Conservation (phyloP, 2,888 invertebrate genomes). For the Eristalis intricaria region DNA sequence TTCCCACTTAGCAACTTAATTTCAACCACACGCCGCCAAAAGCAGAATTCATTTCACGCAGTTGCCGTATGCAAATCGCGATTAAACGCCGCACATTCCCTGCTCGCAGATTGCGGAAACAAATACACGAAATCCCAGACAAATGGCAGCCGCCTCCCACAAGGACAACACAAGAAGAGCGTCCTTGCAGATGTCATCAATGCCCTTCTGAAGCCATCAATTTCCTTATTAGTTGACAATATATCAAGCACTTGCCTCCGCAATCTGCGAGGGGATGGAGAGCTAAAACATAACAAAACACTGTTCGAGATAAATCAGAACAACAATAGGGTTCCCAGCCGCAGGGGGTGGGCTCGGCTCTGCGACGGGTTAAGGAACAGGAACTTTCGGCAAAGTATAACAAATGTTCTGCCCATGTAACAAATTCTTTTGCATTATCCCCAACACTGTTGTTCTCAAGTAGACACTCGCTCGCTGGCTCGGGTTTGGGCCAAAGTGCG, state of each 20-base stretch:
- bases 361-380: background rate
- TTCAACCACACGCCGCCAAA: background rate
- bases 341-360: background rate
- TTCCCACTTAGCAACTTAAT: background rate
- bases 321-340: conserved; percentile 3
- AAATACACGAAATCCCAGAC: background rate
- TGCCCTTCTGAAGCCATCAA: conserved; percentile 35
- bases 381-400: conserved; percentile 51
- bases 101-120: background rate
- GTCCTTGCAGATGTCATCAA: conserved; percentile 33
- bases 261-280: background rate
- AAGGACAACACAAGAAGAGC: background rate
- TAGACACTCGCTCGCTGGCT: background rate
- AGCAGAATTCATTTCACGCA: background rate
- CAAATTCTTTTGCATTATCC: conserved; percentile 64
- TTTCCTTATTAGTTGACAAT: conserved; percentile 16
- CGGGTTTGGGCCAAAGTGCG: conserved; percentile 48
- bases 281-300: conserved; percentile 18
- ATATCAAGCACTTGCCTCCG: background rate
- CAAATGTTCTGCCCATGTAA: conserved; percentile 60
- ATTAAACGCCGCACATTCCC: background rate
- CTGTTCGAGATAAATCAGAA: conserved; percentile 51
- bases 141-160: conserved; percentile 6
- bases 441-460: conserved; percentile 3
- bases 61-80: background rate